Evolutionary conservation across 2,888 invertebrate genomes (phyloP), one percentile per base, ranked within the genome.

Genomic region (Thecocarcelia acutangulata): DNA sequence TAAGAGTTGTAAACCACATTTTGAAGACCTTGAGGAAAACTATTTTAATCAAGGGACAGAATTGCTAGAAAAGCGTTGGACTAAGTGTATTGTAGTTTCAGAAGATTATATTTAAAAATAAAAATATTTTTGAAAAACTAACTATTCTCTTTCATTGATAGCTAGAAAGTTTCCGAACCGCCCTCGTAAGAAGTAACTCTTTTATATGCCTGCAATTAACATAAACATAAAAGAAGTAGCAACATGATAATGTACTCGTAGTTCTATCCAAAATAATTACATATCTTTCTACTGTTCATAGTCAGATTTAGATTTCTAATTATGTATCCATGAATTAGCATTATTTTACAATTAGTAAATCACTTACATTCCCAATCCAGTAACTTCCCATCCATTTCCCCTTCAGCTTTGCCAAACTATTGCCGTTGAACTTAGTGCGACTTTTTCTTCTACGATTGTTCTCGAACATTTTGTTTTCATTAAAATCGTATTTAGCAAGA

Each of bases 291-390:
- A n/a, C 13, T 12, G 17, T 5, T 13, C 9, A 17, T 37, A 11
- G 3, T 11, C 15, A 11, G 19, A 37, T 50, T 50, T 19, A 24
- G 12, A 15, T 12, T 52, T 40, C 42, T 11, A 6, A 6, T 40
- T 40, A 44, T 21, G 19, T 50, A 64, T 64, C 50, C 19, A 37
- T 70, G 13, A 33, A 13, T 46, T 17, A 17, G 52, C 42, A 69
- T 61, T 56, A 74, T 28, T 69, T 42, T 74, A 63, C 75, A 75
- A 76, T 76, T 76, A 72, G 70, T 61, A 80, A 80, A 76, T 66
- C 52, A 76, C 48, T 72, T 72, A 61, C 48, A 66, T 56, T 21
- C 52, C 37, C 19, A 12, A 37, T 8, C 33, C 28, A 50, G 28
- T 13, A 3, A 40, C 3, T 21, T 11, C 15, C 17, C 33, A n/a